Base-by-base conservation (phyloP, 2,888 invertebrate genomes). In the Sarcophaga carnaria region DNA sequence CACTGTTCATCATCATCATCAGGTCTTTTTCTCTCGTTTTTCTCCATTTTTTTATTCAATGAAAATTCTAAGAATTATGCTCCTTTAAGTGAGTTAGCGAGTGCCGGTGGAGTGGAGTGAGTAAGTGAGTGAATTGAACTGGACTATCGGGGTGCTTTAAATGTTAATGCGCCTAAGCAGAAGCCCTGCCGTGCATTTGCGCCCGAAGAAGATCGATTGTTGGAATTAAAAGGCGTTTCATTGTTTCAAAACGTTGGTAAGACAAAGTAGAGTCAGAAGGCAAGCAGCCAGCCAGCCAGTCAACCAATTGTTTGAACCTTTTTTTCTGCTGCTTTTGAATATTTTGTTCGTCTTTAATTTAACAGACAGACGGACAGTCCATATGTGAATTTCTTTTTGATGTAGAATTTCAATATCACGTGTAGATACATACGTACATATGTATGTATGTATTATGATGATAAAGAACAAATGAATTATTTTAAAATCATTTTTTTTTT, bases 121-220 rank as follows among this genome's bases (percentile, higher is more conserved):
- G 76, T 72, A 70, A 71, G 66, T 60, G 63, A 83, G 25, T 63
- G 76, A 64, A 47, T 27, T 67, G 59, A 80, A 45, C 59, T 71
- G 60, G 37, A 37, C 37, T 37, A 37, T 37, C 37, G 37, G 37
- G 37, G 37, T 80, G 72, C 81, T 71, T 87, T 84, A 84, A 81
- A 87, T 67, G 69, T 84, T 5, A 59, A 63, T 79, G 87, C 87
- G 87, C 76, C 87, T 79, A 54, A 17, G 17, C 12, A 37, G 84
- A 80, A 74, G 71, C 81, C 84, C 87, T 87, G 84, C 75, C 84
- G 87, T 87, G 84, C 84, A 77, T 84, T 87, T 87, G 87, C 84
- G 79, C 81, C 84, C 79, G 78, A 49, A 84, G 47, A 84, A 84
- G 84, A 84, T 84, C 84, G 84, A 87, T 84, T 78, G 84, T 69